Evolutionary conservation across 2,888 invertebrate species (phyloP).

Genomic region (Resseliella maxima): DNA sequence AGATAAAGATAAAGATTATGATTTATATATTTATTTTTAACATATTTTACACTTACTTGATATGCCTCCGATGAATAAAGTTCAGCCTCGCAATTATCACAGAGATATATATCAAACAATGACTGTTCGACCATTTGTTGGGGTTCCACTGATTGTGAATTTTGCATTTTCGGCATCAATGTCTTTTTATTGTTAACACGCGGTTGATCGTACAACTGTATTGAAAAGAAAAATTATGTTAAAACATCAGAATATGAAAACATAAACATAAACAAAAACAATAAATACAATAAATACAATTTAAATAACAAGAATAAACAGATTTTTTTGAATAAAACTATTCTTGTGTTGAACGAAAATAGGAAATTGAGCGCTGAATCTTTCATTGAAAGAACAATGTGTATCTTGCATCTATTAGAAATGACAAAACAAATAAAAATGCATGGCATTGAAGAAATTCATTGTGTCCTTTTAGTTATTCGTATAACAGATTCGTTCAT

Average conservation of each 20-base stretch:
- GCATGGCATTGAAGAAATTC: not conserved
- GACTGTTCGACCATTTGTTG: conserved; percentile 71
- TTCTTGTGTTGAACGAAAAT: no score
- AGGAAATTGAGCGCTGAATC: no score
- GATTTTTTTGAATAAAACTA: no score
- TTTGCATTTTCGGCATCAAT: conserved; percentile 66
- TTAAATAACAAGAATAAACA: no score
- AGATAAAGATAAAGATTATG: no score
- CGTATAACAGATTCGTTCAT: not conserved
- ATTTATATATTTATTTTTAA: no score
- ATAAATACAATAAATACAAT: not conserved
- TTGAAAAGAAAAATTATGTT: conserved; percentile 39
- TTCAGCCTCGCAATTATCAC: conserved; percentile 81
- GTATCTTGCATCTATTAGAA: no score
- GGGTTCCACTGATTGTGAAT: conserved; percentile 63
- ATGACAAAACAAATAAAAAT: not conserved
- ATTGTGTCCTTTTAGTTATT: not conserved
- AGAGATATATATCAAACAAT: conserved; percentile 76
- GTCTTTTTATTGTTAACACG: conserved; percentile 66
- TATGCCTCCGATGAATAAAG: conserved; percentile 72
- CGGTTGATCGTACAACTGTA: conserved; percentile 66
- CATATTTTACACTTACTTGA: conserved; percentile 66
- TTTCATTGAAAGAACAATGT: no score
- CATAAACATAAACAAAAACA: not conserved
- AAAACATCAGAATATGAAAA: no score